Conservation (phyloP, 2,888 invertebrate genomes). For the Dicycla oo region DNA sequence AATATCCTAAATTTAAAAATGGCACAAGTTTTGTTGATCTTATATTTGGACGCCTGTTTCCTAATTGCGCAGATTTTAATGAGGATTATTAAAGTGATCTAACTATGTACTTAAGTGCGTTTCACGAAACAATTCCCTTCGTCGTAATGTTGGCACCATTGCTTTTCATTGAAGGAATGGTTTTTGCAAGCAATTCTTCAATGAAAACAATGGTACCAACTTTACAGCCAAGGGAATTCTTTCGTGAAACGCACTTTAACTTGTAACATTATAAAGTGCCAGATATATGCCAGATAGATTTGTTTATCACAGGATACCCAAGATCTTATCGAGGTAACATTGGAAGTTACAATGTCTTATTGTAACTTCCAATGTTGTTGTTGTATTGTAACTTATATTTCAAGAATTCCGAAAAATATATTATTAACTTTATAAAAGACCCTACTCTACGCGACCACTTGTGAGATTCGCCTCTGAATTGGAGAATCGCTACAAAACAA, state of each 20-base stretch:
- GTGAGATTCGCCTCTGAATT: slow-evolving; percentile 33
- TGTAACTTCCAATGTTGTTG: too few species aligned
- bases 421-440: slow-evolving; percentile 32
- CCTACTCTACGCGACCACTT: slow-evolving; percentile 22
- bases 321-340: slow-evolving; percentile 33
- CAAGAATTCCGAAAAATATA: slow-evolving; percentile 40
- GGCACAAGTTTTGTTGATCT: slow-evolving; percentile 74
- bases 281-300: slow-evolving; percentile 34
- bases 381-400: slow-evolving; percentile 4
- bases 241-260: not conserved
- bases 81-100: slow-evolving; percentile 20
- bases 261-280: slow-evolving; percentile 41
- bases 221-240: too few species aligned
- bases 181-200: too few species aligned
- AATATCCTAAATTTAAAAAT: slow-evolving; percentile 70
- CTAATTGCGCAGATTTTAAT: slow-evolving; percentile 34
- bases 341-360: slow-evolving; percentile 32
- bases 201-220: too few species aligned
- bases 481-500: slow-evolving; percentile 23
- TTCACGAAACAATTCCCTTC: too few species aligned
- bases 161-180: too few species aligned
- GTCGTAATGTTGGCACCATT: too few species aligned
- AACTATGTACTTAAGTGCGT: slow-evolving; percentile 10
- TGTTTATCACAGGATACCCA: slow-evolving; percentile 54
- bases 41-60: slow-evolving; percentile 61